Percentiles rank a stretch among this genome's conserved stretches.
phyloP scores from a whole-genome alignment of 2,113 vertebrate genomes.

The Rhinoderma darwinii region DNA sequence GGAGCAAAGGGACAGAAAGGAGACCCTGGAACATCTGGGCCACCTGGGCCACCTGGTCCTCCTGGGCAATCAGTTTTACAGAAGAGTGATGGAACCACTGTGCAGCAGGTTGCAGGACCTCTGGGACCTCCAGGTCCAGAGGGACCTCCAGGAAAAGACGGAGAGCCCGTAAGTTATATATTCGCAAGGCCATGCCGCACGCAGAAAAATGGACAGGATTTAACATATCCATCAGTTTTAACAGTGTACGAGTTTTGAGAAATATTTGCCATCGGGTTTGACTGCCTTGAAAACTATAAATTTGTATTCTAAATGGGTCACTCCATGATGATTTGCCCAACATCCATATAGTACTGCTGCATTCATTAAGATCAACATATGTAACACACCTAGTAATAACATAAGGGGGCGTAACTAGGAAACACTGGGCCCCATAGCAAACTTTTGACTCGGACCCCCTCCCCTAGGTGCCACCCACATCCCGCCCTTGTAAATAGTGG shows the following conservation, averaged over 20 bases:
- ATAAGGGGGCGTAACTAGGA: no score
- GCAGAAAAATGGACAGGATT: background rate
- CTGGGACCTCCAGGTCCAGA: conserved; percentile 73
- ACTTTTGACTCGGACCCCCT: no score
- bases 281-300: background rate
- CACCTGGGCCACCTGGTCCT: conserved; percentile 71
- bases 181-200: background rate
- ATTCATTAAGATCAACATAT: no score
- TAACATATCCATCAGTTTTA: background rate
- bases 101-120: conserved; percentile 74
- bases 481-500: no score
- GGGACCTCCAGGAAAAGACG: conserved; percentile 78
- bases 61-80: conserved; percentile 68
- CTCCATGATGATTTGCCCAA: background rate
- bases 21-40: conserved; percentile 75
- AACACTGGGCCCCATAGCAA: no score
- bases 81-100: conserved; percentile 58
- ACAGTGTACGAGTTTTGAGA: background rate
- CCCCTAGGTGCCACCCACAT: no score
- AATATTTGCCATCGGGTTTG: background rate
- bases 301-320: background rate
- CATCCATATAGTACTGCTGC: no score
- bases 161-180: conserved; percentile 81
- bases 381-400: no score
- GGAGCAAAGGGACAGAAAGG: conserved; percentile 84